Evolutionary conservation across 2,888 invertebrate genomes (phyloP).

Genomic region (Polymixis lichenea): DNA sequence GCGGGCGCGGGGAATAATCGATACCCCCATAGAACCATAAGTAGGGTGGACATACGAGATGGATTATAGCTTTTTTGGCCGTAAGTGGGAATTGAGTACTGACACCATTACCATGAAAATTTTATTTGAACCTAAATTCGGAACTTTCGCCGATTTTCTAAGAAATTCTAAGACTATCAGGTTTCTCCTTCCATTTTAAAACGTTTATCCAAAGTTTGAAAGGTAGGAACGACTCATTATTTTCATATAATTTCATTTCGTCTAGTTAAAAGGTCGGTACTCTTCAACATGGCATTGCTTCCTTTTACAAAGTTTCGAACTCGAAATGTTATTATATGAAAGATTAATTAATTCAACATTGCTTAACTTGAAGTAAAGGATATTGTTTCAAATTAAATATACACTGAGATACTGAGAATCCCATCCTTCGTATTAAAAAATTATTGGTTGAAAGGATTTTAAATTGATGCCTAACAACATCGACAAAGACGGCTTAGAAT

Average conservation of each 20-base stretch:
- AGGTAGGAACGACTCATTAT: conserved; percentile 42
- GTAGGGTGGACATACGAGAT: conserved; percentile 85
- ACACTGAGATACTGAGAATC: conserved; percentile 50
- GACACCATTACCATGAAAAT: conserved; percentile 23
- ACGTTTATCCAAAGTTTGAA: conserved; percentile 23
- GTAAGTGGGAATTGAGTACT: conserved; percentile 67
- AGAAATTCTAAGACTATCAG: neutral
- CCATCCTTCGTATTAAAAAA: conserved; percentile 29
- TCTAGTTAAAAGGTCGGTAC: conserved; percentile 46
- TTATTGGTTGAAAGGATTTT: conserved; percentile 29
- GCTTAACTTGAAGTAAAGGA: conserved; percentile 57
- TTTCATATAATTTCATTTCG: conserved; percentile 57
- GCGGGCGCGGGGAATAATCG: conserved; percentile 79
- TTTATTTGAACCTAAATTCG: conserved; percentile 11
- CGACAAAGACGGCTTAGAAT: conserved; percentile 4
- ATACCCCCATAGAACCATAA: conserved; percentile 87
- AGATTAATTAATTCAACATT: conserved; percentile 68
- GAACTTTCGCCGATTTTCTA: neutral
- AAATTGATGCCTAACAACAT: conserved; percentile 22
- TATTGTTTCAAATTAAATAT: conserved; percentile 65
- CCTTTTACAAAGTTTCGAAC: conserved; percentile 60
- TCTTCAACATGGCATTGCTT: conserved; percentile 43
- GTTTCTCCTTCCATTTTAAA: conserved; percentile 4
- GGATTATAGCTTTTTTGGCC: conserved; percentile 80
- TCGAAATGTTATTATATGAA: conserved; percentile 62